Percentiles rank a stretch among this genome's conserved stretches.
phyloP scores from a whole-genome alignment of 2,113 vertebrate genomes.

The Erythrolamprus reginae region DNA sequence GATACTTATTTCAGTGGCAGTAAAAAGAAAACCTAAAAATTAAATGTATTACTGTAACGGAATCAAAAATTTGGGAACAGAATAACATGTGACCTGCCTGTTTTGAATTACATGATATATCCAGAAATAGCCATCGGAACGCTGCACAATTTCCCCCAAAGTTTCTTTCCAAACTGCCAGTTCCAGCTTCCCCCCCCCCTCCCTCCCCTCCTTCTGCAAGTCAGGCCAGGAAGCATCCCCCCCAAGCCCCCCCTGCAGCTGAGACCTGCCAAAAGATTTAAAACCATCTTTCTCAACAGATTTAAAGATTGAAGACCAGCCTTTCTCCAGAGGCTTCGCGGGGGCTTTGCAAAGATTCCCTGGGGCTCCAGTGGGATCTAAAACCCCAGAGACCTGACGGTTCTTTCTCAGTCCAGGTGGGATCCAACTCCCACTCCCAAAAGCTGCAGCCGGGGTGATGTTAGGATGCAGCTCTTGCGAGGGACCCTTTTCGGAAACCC shows the following conservation, averaged over 20 bases:
- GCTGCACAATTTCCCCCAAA: neutral
- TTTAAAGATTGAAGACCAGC: no score
- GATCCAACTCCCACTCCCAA: neutral
- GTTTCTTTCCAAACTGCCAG: neutral
- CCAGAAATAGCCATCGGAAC: neutral
- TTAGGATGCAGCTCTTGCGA: neutral
- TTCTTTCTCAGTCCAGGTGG: neutral
- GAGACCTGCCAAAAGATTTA: neutral
- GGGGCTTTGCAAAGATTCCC: neutral
- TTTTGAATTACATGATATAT: neutral
- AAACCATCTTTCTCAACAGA: neutral
- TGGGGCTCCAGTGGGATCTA: no score
- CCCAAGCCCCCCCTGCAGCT: neutral
- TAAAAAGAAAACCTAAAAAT: neutral
- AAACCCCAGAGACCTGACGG: neutral
- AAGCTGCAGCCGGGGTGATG: neutral
- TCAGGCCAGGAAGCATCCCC: accelerated
- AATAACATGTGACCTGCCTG: neutral
- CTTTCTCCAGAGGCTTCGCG: no score
- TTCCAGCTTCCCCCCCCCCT: neutral
- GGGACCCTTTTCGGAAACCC: neutral
- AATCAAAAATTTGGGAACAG: neutral
- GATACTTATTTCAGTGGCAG: neutral
- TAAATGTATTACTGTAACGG: neutral
- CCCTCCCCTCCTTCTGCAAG: neutral